Conservation (phyloP, 2,888 invertebrate species). For the Euzophera pinguis region DNA sequence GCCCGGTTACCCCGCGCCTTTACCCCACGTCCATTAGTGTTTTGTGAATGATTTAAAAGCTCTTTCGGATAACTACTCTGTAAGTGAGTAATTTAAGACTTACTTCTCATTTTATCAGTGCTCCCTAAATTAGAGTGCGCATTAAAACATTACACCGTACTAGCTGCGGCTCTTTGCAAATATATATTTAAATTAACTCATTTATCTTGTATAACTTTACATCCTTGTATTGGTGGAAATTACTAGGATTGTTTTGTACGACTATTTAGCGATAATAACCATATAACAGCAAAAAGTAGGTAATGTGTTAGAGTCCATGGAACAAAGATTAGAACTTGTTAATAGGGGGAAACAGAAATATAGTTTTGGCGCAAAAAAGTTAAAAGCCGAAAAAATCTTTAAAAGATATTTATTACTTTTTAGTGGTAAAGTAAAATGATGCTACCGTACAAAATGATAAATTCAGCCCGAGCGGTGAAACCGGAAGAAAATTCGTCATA, state of each 20-base stretch:
- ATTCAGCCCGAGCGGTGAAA: conserved; percentile 35
- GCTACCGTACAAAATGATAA: background rate
- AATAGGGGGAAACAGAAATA: too few species aligned
- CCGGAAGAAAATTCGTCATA: conserved; percentile 77
- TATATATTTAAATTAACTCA: conserved; percentile 29
- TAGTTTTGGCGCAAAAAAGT: too few species aligned
- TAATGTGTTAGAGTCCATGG: too few species aligned
- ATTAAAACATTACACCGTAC: conserved; percentile 66
- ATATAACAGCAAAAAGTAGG: too few species aligned
- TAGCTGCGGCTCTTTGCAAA: conserved; percentile 29
- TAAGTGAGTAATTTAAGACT: conserved; percentile 80
- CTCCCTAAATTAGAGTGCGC: conserved; percentile 78
- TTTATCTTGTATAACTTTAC: background rate
- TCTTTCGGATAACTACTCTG: conserved; percentile 80
- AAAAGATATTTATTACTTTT: too few species aligned
- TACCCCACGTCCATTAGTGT: conserved; percentile 78
- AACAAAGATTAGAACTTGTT: too few species aligned
- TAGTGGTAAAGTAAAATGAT: too few species aligned
- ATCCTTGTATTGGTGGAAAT: too few species aligned
- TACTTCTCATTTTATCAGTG: conserved; percentile 78
- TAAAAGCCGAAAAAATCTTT: too few species aligned
- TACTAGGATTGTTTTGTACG: too few species aligned
- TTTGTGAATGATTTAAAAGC: conserved; percentile 81
- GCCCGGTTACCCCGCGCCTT: conserved; percentile 36
- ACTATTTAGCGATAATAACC: too few species aligned